Conservation (phyloP, 1,140 invertebrate species). For the Tetramorium parvispinum region DNA sequence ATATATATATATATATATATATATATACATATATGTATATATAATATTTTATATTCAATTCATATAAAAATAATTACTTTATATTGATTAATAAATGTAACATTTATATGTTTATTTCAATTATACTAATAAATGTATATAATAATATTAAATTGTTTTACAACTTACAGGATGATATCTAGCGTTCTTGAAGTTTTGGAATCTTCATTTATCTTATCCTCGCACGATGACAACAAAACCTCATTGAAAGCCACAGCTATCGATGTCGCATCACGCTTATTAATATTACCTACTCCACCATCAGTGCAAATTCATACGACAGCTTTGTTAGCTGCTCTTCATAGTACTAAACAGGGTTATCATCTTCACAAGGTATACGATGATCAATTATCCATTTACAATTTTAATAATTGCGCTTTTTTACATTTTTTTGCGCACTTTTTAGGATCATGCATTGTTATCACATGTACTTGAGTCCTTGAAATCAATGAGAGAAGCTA, state of each 20-base stretch:
- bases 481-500: slow-evolving; percentile 87
- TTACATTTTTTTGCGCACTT: neutral
- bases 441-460: slow-evolving; percentile 92
- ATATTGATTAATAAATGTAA: neutral
- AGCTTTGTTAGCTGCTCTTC: slow-evolving; percentile 92
- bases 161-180: slow-evolving; percentile 88
- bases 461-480: slow-evolving; percentile 91
- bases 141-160: slow-evolving; percentile 4
- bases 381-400: neutral
- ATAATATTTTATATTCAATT: neutral
- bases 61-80: neutral
- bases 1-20: no score
- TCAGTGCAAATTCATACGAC: slow-evolving; percentile 92
- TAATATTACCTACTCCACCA: slow-evolving; percentile 93
- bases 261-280: slow-evolving; percentile 91
- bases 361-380: slow-evolving; percentile 92
- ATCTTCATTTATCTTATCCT: slow-evolving; percentile 87
- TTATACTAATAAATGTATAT: slow-evolving; percentile 7
- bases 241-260: slow-evolving; percentile 87
- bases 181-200: slow-evolving; percentile 92
- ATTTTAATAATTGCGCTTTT: neutral
- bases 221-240: slow-evolving; percentile 81
- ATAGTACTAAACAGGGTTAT: slow-evolving; percentile 90
- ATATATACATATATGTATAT: neutral
- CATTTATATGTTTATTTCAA: neutral